Conservation (phyloP, 2,888 invertebrate species). For the Perizoma flavofasciatum region DNA sequence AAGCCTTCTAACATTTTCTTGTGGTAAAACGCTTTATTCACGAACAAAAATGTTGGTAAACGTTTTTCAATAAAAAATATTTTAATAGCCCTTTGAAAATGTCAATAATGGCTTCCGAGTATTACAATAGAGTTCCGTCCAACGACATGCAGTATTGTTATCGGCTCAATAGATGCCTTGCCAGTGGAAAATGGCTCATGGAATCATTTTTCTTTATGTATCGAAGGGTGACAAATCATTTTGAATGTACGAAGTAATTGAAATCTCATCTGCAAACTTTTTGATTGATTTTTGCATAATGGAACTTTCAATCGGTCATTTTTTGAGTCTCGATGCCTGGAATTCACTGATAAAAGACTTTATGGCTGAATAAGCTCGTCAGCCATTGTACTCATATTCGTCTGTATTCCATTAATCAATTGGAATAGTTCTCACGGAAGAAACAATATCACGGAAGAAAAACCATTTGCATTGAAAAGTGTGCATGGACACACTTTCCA, state of each 20-base stretch:
- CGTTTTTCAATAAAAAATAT: slow-evolving; percentile 70
- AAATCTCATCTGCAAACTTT: slow-evolving; percentile 53
- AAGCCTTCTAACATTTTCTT: slow-evolving; percentile 33
- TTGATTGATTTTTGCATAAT: slow-evolving; percentile 28
- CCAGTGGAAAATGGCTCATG: slow-evolving; percentile 73
- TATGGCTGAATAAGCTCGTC: slow-evolving; percentile 5
- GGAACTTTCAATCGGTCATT: slow-evolving; percentile 8
- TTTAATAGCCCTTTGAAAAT: slow-evolving; percentile 78
- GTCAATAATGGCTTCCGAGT: slow-evolving; percentile 79
- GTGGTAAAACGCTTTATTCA: slow-evolving; percentile 49
- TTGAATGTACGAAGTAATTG: slow-evolving; percentile 61
- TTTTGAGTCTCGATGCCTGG: slow-evolving; percentile 8
- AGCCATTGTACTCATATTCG: slow-evolving; percentile 5
- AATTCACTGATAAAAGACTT: slow-evolving; percentile 5
- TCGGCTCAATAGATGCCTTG: slow-evolving; percentile 65
- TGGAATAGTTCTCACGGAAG: neutral
- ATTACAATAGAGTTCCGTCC: slow-evolving; percentile 76
- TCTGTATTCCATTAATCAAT: neutral
- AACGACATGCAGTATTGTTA: slow-evolving; percentile 73
- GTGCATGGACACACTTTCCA: too few species aligned
- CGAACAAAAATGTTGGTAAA: slow-evolving; percentile 52
- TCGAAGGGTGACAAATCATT: slow-evolving; percentile 66
- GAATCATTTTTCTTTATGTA: slow-evolving; percentile 69
- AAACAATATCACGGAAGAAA: too few species aligned
- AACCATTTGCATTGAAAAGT: too few species aligned